Evolutionary conservation across 2,797 vertebrate species (phyloP).

Genomic region (Acanthiza pusilla): DNA sequence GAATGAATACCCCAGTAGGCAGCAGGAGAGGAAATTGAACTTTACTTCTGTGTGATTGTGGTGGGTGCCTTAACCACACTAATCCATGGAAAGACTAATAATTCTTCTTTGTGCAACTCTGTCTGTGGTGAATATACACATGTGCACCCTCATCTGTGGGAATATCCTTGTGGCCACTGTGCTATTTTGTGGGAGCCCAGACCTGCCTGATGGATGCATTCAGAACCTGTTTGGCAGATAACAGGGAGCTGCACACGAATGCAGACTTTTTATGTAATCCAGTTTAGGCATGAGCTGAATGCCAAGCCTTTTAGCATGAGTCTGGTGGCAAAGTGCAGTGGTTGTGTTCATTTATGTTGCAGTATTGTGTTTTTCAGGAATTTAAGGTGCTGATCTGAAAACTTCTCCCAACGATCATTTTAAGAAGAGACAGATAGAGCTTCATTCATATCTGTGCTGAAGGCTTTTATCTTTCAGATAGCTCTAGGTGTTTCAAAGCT

Average conservation of each 20-base stretch:
- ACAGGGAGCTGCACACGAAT: background rate
- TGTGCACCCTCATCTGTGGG: background rate
- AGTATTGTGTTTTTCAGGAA: background rate
- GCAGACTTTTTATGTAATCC: background rate
- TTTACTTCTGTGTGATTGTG: background rate
- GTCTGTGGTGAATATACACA: background rate
- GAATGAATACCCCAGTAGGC: background rate
- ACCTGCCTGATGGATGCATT: background rate
- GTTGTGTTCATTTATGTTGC: rapidly evolving
- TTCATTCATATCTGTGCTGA: background rate
- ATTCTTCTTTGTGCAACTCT: background rate
- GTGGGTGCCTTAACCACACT: background rate
- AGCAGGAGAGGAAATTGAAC: background rate
- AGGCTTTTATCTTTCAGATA: background rate
- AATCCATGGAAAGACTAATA: background rate
- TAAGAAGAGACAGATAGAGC: background rate
- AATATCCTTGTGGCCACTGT: background rate
- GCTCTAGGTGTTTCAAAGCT: background rate
- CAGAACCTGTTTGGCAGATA: background rate
- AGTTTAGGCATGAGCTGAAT: background rate
- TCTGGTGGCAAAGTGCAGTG: background rate
- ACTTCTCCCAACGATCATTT: background rate
- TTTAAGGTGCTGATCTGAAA: background rate
- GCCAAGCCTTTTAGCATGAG: background rate
- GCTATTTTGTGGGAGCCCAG: background rate